Evolutionary conservation across 1,140 invertebrate genomes (phyloP).

Genomic region (Goniozus legneri): DNA sequence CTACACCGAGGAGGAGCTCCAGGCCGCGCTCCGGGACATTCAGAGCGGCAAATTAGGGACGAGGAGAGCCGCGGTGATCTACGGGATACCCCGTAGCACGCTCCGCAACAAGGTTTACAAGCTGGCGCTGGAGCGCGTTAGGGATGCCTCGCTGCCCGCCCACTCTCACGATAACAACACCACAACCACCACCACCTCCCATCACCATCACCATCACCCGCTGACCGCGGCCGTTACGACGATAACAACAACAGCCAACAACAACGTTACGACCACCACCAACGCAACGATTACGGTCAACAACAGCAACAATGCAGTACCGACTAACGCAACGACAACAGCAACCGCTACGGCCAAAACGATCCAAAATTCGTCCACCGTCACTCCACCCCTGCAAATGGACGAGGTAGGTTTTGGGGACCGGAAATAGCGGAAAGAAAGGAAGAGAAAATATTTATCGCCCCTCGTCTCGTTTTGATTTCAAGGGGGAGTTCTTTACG

Average conservation of each 20-base stretch:
- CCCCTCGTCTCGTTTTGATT: no score
- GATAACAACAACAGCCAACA: conserved; percentile 28
- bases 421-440: conserved; percentile 19
- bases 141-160: conserved; percentile 57
- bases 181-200: conserved; percentile 29
- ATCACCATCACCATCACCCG: background rate
- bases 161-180: conserved; percentile 40
- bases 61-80: conserved; percentile 86
- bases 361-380: conserved; percentile 46
- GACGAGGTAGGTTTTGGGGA: conserved; percentile 52
- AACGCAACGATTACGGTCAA: conserved; percentile 30
- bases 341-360: conserved; percentile 43
- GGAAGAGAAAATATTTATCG: conserved; percentile 4
- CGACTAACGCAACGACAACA: conserved; percentile 24
- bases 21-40: conserved; percentile 86
- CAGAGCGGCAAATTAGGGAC: conserved; percentile 89
- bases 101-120: conserved; percentile 93
- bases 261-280: conserved; percentile 31
- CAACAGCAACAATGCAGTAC: conserved; percentile 27
- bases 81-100: conserved; percentile 92
- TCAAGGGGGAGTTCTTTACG: no score
- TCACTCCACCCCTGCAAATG: conserved; percentile 46
- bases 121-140: conserved; percentile 68
- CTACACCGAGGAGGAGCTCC: conserved; percentile 90
- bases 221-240: conserved; percentile 14